Base-by-base conservation (phyloP, 2,797 vertebrate genomes). In the Enteromius thamalakanensis region DNA sequence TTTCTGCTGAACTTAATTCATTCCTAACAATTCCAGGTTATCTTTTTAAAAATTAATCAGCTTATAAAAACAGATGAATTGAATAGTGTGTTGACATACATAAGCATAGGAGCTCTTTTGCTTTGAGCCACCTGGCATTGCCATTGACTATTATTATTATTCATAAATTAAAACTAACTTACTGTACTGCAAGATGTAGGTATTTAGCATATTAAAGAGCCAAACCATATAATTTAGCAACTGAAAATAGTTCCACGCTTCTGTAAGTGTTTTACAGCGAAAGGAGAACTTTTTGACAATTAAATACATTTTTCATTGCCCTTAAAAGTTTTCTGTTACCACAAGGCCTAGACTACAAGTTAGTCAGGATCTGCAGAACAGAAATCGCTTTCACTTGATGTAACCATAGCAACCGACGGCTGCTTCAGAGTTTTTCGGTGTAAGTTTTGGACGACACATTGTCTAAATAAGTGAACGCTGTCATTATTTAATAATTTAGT, bases 11-110 rank as follows among this genome's bases (percentile, higher is more conserved):
- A 40, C 15, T 65, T 29, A 26, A 9, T 51, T 65, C 45, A 51
- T 40, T 40, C 47, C 5, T 1, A 4, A 51, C 32, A 49, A 32
- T 71, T 71, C 29, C 4, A 64, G 3, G 23, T 17, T 21, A 40
- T 17, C n/a, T 3, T 19, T 76, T 67, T 11, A 67, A 75, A 55
- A 10, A 79, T 45, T 6, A 37, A 81, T 68, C 32, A 15, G 45
- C 47, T 42, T 40, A 1, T 40, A 45, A 19, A 3, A 67, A 62
- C 32, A 29, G 60, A 29, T 62, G 21, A 26, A 47, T 15, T 72
- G 21, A 81, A 72, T 3, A 45, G 9, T 45, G 21, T 62, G 23
- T 65, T 78, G 60, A 76, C 34, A 70, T 58, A 70, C 64, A 55
- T 19, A 23, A 17, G 26, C 29, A 40, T 17, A 51, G 34, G 3